Evolutionary conservation across 2,113 vertebrate genomes (phyloP), one percentile per base, ranked within the genome.

Genomic region (Mastomys natalensis): DNA sequence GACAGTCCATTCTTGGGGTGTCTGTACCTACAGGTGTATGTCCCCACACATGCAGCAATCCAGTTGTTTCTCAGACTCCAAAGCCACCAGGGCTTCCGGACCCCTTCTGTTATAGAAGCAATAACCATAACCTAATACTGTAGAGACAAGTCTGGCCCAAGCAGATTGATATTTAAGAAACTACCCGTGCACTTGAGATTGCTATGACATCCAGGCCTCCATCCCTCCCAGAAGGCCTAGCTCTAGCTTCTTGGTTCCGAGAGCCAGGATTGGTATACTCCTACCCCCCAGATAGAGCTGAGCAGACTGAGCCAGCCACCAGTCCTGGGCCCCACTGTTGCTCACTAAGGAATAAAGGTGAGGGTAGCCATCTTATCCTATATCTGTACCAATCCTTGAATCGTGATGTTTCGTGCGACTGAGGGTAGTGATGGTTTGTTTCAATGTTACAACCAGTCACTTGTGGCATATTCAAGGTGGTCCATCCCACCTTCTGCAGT

Each of bases 51-150:
- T 82, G 91, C 97, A 95, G 70, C 62, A 64, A 84, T 64, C 95
- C 24, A 93, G 86, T 64, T 96, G 96, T 96, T 89, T 86, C 66
- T 93, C 74, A 88, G 92, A 97, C 91, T 97, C 92, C 95, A 94
- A 94, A 98, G 97, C 97, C 97, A 97, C 97, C 97, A 94, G 96
- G 96, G 93, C 98, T 95, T 97, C 93, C 96, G 88, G 89, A 96
- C 93, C 96, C 96, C 95, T 98, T 96, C 97, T 97, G 89, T 97
- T 95, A 93, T 96, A 98, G 98, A 98, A 98, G 98, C 98, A 99
- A 99, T 99, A 99, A 99, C 93, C 73, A 77, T 70, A 88, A 98
- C 53, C 97, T 85, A 93, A 97, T 78, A 64, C 97, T 70, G 68
- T 21, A 78, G 82, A 95, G 91, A 88, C 19, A 21, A 62, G 40